Evolutionary conservation across 2,888 invertebrate species (phyloP), one percentile per base, ranked within the genome.

Genomic region (Nemurella pictetii): DNA sequence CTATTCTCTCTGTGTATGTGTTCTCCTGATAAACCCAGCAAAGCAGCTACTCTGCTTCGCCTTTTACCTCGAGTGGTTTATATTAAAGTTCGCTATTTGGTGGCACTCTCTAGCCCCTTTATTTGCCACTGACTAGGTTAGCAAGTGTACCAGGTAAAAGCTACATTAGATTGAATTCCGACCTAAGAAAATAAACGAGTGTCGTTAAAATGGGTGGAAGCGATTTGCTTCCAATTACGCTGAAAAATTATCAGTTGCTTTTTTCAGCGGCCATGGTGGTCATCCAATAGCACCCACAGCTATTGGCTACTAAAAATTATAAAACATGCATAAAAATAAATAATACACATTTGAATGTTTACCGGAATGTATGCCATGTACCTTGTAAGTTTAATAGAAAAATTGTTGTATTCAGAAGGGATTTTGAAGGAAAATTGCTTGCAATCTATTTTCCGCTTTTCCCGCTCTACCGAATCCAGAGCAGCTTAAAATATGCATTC

Each of bases 1-100:
- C 80, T 30, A 80, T 35, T 26, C 35, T 80, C 32, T 80, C 32
- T 25, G 55, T 80, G 55, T 80, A 30, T 7, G 32, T 35, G 80
- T 80, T 80, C 80, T 4, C 35, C 32, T 78, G 78, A 80, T 75
- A 75, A 75, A 75, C 75, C 26, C 20, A 75, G 75, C 20, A 75
- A 26, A 4, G 12, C 75, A 75, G 27, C 28, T 26, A 26, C 75
- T 28, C 27, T 75, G 9, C 20, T 26, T n/a, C 26, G 26, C 75
- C 75, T 75, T 75, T 75, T 75, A 75, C 5, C 75, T 75, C 75
- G 75, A 75, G 75, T 75, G 75, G 20, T 26, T 75, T 55, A 55
- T 55, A 55, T 55, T 55, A 55, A 55, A 55, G 55, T 55, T 55
- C 55, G 20, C 55, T 55, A 20, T 20, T 55, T 55, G 55, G 55